Conservation (phyloP, 2,113 vertebrate species). For the Isichthys henryi region DNA sequence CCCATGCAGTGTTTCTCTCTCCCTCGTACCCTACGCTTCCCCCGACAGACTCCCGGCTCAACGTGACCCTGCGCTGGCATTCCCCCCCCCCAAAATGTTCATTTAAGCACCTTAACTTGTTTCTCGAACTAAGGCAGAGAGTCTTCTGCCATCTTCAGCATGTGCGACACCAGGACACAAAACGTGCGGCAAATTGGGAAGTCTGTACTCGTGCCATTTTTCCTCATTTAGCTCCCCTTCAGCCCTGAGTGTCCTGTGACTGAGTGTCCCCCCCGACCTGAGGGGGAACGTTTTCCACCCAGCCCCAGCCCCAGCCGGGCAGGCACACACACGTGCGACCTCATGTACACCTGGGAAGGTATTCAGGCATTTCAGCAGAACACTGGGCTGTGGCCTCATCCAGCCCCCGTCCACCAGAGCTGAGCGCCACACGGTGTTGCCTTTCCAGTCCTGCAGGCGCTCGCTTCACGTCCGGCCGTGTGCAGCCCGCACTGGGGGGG, state of each 20-base stretch:
- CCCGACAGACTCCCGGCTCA: neutral
- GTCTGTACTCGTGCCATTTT: neutral
- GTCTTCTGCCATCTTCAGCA: neutral
- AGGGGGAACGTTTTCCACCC: neutral
- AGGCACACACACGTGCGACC: neutral
- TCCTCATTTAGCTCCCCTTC: neutral
- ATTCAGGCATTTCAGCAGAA: neutral
- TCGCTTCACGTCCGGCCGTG: neutral
- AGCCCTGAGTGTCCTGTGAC: neutral
- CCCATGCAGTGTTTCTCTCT: neutral
- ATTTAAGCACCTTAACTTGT: neutral
- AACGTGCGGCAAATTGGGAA: neutral
- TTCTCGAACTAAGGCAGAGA: neutral
- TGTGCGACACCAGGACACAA: neutral
- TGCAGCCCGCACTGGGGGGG: neutral
- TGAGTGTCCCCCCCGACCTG: neutral
- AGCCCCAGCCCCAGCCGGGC: neutral
- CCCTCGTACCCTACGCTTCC: neutral
- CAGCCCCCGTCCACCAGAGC: neutral
- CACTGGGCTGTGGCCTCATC: neutral
- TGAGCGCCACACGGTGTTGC: neutral
- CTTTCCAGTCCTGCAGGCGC: neutral
- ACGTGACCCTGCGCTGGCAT: neutral
- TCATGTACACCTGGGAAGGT: neutral
- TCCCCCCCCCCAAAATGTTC: neutral